Evolutionary conservation across 2,888 invertebrate species (phyloP), one percentile per base, ranked within the genome.

Genomic region (Epirrhoe alternata): DNA sequence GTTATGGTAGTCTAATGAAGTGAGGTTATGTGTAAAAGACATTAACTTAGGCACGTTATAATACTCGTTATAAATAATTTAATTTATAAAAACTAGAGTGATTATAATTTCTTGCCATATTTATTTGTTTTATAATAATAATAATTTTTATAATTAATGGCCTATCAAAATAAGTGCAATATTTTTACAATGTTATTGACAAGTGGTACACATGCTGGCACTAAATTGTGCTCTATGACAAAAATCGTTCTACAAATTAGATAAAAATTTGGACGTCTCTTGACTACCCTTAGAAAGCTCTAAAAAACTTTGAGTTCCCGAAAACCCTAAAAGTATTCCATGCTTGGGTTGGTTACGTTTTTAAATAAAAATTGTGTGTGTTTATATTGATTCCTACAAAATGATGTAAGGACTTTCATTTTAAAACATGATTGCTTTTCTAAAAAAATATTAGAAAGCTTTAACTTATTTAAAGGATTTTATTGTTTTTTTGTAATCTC

Each of bases 101-200:
- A 70, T 72, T 30, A 59, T 30, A 59, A 45, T 45, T 63, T 74
- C 74, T 74, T 74, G 74, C 74, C 74, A 72, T 67, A 69, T 67
- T 70, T 68, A 65, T 80, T 58, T 17, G n/a, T 47, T n/a, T n/a
- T n/a, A n/a, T 77, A 75, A 78, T 78, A 83, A 82, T 80, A 80
- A 82, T 83, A 71, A 74, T 80, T 66, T 70, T 73, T 61, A 10
- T 16, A 60, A 31, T 50, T 59, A 51, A 69, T 80, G 86, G 85
- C 85, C 84, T 86, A 85, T 72, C 66, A 61, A 73, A 53, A 72
- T 75, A 71, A 71, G 86, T 86, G 86, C 86, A 86, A 86, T 86
- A 86, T 78, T 76, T 42, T 66, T 69, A 63, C 50, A 59, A 53
- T 64, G 45, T 66, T 53, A 69, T 62, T 71, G 58, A 69, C 70